Conservation (phyloP, 2,888 invertebrate genomes). For the Scaptomyza polygonia region DNA sequence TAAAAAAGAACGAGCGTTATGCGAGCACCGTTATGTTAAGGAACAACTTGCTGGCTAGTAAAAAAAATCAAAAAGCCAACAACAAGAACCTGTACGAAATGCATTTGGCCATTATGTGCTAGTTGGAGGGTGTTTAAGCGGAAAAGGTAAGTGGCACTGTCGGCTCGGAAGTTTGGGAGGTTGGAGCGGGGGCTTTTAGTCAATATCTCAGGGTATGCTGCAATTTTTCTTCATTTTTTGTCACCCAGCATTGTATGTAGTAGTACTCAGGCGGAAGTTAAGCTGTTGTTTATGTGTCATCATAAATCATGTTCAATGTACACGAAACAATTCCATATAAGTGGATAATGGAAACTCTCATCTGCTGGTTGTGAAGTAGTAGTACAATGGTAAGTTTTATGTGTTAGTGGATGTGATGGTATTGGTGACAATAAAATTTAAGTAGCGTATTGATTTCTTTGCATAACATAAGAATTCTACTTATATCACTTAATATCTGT, state of each 20-base stretch:
- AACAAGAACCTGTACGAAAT: constrained; percentile 54
- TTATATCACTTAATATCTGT: background rate
- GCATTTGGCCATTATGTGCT: constrained; percentile 65
- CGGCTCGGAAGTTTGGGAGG: constrained; percentile 3
- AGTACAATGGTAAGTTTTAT: constrained; percentile 15
- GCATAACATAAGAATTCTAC: background rate
- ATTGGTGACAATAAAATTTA: background rate
- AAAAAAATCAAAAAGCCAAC: constrained; percentile 59
- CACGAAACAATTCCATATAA: constrained; percentile 74
- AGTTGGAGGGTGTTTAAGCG: constrained; percentile 70
- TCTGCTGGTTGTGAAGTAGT: constrained; percentile 1
- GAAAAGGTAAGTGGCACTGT: constrained; percentile 73
- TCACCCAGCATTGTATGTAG: constrained; percentile 42
- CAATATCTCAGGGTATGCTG: constrained; percentile 70
- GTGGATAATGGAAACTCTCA: constrained; percentile 68
- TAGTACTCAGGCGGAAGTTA: constrained; percentile 73
- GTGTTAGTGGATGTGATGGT: background rate
- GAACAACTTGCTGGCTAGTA: constrained; percentile 71
- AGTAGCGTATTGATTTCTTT: background rate
- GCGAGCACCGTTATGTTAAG: constrained; percentile 60
- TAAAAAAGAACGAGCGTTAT: constrained; percentile 60
- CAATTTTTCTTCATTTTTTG: constrained; percentile 76
- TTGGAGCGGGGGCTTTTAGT: constrained; percentile 60
- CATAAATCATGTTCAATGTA: constrained; percentile 80
- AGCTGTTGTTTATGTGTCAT: constrained; percentile 79